These are phyloP conservation scores for Acipenser transmontanus DNA, from an alignment of 2,797 vertebrate species.

Conservation along the genomic window DNA sequence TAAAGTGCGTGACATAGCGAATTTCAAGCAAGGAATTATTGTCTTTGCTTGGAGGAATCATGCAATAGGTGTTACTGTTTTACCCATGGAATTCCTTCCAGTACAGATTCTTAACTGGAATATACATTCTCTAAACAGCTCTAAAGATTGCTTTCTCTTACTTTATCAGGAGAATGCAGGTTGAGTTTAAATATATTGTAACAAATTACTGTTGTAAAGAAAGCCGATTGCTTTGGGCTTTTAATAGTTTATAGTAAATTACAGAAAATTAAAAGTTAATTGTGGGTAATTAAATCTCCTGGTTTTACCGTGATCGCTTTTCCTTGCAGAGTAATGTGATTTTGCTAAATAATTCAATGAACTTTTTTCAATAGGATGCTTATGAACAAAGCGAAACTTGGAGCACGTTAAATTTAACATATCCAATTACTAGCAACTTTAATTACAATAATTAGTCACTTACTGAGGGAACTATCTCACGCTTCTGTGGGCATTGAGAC, in stretches of 20 bases:
- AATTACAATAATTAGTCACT: slow-evolving; percentile 11
- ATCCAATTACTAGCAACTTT: slow-evolving; percentile 7
- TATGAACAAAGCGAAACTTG: slow-evolving; percentile 1
- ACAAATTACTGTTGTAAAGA: neutral
- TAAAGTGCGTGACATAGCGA: no score
- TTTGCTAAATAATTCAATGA: slow-evolving; percentile 5
- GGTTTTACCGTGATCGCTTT: slow-evolving; percentile 3
- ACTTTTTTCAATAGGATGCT: slow-evolving; percentile 4
- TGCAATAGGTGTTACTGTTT: no score
- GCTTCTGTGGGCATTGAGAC: neutral
- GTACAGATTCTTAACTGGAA: no score
- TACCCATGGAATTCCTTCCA: no score
- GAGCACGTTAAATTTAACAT: slow-evolving; percentile 7
- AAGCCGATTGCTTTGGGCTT: slow-evolving; percentile 5
- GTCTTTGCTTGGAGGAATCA: no score
- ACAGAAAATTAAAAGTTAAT: slow-evolving; percentile 12
- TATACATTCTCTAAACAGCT: no score
- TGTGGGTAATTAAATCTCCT: slow-evolving; percentile 8
- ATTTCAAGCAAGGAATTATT: no score
- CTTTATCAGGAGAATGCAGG: neutral
- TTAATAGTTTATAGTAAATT: slow-evolving; percentile 11
- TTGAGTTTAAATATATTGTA: slow-evolving; percentile 1
- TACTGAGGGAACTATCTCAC: neutral
- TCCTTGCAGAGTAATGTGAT: slow-evolving; percentile 2
- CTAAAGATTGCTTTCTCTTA: no score